Evolutionary conservation across 2,113 vertebrate species (phyloP), one percentile per base, ranked within the genome.

Genomic region (Pygoscelis antarcticus): DNA sequence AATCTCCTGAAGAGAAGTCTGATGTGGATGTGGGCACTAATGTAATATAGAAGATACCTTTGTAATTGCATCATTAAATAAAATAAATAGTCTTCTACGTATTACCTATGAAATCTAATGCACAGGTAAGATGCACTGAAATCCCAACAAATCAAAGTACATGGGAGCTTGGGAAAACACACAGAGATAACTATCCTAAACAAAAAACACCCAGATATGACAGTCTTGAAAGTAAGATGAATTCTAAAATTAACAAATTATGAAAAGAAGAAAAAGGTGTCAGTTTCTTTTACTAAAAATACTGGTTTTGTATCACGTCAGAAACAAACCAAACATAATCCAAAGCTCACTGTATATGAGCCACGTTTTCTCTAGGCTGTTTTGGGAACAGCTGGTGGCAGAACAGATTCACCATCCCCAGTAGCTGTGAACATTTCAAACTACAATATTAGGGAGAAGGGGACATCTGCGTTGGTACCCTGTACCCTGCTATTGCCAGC

Each of bases 51-150:
- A 90, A 83, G 61, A 81, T 87, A 81, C 61, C 46, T 94, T 70
- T 87, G 57, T 93, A 97, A 97, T 77, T 93, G 49, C 65, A 92
- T 86, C 78, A 57, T 97, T 95, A 94, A 95, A 92, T 90, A 76
- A 92, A 97, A 96, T 52, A 94, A 96, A 96, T 70, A 54, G 32
- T 36, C 26, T 14, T 3, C 2, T 5, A 92, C 83, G 46, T 20
- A 40, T 70, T 44, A 71, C 4, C 60, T 15, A 4, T 47, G 85
- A 83, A 93, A 91, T 52, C 47, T 52, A 77, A 78, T 10, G 64
- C 64, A 89, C 32, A 49, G 86, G 44, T 83, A 76, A 91, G 69
- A 85, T 36, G 36, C 17, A 47, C 66, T 55, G 68, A 96, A 97
- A 91, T 80, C 75, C 34, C 16, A 71, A 78, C 13, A 49, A 85